Evolutionary conservation across 2,113 vertebrate genomes (phyloP), one percentile per base, ranked within the genome.

Genomic region (Heterochromis multidens): DNA sequence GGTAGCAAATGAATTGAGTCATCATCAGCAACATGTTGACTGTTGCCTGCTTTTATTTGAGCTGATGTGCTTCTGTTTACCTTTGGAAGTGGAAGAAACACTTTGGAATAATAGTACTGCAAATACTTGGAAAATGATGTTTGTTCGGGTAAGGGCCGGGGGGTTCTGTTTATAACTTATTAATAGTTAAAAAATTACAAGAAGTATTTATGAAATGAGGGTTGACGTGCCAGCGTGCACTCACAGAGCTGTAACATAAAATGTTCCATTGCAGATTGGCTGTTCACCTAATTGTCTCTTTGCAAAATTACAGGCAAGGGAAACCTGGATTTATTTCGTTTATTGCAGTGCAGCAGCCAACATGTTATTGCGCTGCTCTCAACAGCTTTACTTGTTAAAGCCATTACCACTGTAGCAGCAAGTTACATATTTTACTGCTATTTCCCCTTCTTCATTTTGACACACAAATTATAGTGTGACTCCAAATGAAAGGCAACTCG

Each of bases 241-340:
- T 72, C 33, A 17, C 16, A 35, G 54, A 65, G 76, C 21, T 33
- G 52, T 29, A 70, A 25, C 33, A 33, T 77, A 79, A 87, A 88
- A 85, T 54, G 16, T 79, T 87, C 65, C 63, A 21, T 54, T 80
- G 58, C 67, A 27, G 25, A 86, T 86, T 81, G 25, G 81, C 85
- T 63, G 17, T 72, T 35, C 56, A 82, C 49, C 86, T 87, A 88
- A 92, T 88, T 90, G 80, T 81, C 59, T 84, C 54, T 82, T 77
- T 82, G 52, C 43, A 67, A 70, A 90, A 88, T 86, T 59, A 67
- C 67, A 79, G 84, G 10, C 79, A 35, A 43, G 81, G 54, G 59
- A 67, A 90, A 80, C 37, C 33, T 78, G 67, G 81, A 52, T 89
- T 87, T 81, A 62, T 89, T 91, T 84, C 19, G 63, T 87, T 88